A percentile compares a stretch with the other conserved stretches of the same genome.
phyloP scores from a whole-genome alignment of 2,888 invertebrate species.

The Xanthorhoe spadicearia region DNA sequence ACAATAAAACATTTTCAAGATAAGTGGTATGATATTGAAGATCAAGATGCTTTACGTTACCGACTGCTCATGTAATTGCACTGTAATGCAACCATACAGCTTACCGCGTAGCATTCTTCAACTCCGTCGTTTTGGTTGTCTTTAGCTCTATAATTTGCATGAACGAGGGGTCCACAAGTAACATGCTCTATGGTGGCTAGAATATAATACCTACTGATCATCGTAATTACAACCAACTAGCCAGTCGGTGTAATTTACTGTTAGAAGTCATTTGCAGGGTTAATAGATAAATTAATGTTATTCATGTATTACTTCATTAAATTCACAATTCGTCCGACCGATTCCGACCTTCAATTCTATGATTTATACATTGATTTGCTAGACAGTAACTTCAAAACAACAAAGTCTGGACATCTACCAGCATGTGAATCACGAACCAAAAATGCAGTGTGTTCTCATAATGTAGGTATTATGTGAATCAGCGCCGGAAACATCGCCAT shows the following conservation, averaged over 20 bases:
- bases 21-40: constrained; percentile 14
- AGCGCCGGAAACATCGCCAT: constrained; percentile 83
- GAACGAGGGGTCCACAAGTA: neutral
- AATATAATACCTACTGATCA: neutral
- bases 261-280: neutral
- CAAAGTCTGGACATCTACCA: constrained; percentile 69
- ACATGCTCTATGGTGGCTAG: neutral
- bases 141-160: constrained; percentile 16
- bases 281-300: neutral
- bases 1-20: constrained; percentile 5
- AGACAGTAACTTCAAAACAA: constrained; percentile 65
- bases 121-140: constrained; percentile 13
- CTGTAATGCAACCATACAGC: constrained; percentile 11
- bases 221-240: neutral
- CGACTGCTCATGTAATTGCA: constrained; percentile 7
- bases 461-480: constrained; percentile 70
- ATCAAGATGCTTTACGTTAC: neutral
- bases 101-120: constrained; percentile 11
- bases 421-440: constrained; percentile 79
- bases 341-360: constrained; percentile 30
- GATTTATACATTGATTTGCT: constrained; percentile 55
- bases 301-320: constrained; percentile 6
- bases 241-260: neutral
- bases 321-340: constrained; percentile 12
- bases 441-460: constrained; percentile 80